These are phyloP conservation scores for Ancistrus triradiatus DNA, from an alignment of 2,113 vertebrate species.

Conservation along the genomic window DNA sequence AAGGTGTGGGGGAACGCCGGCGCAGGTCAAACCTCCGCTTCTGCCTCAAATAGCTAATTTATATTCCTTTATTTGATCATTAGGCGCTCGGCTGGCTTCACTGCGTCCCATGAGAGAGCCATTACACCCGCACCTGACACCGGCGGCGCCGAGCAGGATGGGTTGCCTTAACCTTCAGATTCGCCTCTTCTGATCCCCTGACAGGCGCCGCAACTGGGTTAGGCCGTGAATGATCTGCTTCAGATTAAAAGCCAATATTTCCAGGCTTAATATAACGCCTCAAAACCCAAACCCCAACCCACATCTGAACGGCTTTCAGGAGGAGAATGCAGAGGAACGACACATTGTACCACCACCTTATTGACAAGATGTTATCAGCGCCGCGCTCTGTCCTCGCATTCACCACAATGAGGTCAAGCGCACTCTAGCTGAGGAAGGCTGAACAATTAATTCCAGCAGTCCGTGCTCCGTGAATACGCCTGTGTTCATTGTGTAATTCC, in stretches of 20 bases:
- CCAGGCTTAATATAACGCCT: conserved; percentile 26
- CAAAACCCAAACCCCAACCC: too few relatives aligned
- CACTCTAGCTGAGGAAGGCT: conserved; percentile 1
- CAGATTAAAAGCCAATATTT: conserved; percentile 61
- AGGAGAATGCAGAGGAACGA: too few relatives aligned
- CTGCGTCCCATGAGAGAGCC: conserved; percentile 36
- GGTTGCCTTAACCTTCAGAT: conserved; percentile 64
- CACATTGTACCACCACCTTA: too few relatives aligned
- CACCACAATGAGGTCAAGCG: conserved; percentile 14
- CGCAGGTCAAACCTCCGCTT: conserved; percentile 22
- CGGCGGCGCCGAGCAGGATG: conserved; percentile 41
- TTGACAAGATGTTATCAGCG: neutral
- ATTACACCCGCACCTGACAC: conserved; percentile 44
- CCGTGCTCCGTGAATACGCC: too few relatives aligned
- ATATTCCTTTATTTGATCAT: conserved; percentile 48
- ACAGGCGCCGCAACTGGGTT: conserved; percentile 28
- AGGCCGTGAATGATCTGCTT: neutral
- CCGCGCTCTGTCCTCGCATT: neutral
- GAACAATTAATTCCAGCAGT: conserved; percentile 26
- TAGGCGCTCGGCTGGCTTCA: conserved; percentile 41
- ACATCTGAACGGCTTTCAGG: too few relatives aligned
- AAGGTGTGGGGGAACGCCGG: neutral
- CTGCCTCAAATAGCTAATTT: conserved; percentile 45
- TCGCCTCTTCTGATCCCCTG: neutral
- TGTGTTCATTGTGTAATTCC: too few relatives aligned